phyloP scores from a whole-genome alignment of 2,797 vertebrate genomes.

The Cheirogaleus major region DNA sequence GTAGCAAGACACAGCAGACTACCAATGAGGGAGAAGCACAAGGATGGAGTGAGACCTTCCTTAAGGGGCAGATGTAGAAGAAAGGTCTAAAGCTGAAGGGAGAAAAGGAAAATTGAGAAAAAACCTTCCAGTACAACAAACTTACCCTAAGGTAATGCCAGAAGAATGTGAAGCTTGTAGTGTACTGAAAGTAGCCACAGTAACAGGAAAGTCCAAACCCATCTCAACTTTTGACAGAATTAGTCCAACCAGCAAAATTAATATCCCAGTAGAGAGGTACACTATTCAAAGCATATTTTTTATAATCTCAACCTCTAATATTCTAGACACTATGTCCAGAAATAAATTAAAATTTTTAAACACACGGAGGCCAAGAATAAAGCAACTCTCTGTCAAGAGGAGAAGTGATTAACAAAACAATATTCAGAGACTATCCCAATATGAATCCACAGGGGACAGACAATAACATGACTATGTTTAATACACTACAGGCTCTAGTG shows the following conservation, averaged over 20 bases:
- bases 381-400: not conserved
- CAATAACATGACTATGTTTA: not conserved
- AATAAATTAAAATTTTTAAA: not conserved
- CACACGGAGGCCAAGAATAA: not conserved
- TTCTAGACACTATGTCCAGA: not conserved
- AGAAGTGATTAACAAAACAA: not conserved
- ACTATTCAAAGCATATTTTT: not conserved
- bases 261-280: not conserved
- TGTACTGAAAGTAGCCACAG: not conserved
- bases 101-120: not conserved
- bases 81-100: not conserved
- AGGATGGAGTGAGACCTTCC: not conserved
- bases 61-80: not conserved
- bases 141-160: not conserved
- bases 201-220: not conserved
- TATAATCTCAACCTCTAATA: not conserved
- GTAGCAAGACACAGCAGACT: not conserved
- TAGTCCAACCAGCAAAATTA: not conserved
- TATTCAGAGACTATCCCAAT: not conserved
- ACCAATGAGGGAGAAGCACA: fast-evolving
- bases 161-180: not conserved
- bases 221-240: not conserved
- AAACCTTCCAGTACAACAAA: not conserved
- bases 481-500: not conserved
- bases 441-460: not conserved